Base-by-base conservation (phyloP, 2,113 vertebrate genomes). In the Sceloporus undulatus region DNA sequence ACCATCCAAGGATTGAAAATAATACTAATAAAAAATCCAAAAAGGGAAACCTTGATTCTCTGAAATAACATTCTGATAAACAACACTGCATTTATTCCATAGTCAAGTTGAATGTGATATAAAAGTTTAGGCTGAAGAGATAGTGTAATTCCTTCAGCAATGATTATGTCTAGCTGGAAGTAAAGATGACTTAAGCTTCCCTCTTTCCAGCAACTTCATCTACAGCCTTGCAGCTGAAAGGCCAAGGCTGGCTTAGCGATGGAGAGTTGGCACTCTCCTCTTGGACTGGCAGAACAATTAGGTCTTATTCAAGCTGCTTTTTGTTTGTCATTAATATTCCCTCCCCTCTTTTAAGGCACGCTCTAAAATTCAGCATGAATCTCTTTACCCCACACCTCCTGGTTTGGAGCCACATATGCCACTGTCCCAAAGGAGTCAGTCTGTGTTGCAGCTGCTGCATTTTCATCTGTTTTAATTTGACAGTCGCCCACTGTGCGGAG, bases 401-500 rank as follows among this genome's bases (percentile, higher is more conserved):
- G 59, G 18, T 76, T 82, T 62, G 59, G 79, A 90, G 79, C 89
- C 84, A 85, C 2, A 18, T 65, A 59, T 34, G 79, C 87, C 89
- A 89, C 79, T 93, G 84, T 92, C 92, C 94, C 11, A 0, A 87
- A 94, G 93, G 95, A 94, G 91, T 94, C 0, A 1, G 94, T 90
- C 93, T 96, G 94, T 90, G 91, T 94, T 94, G 95, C 95, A 95
- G 95, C 95, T 95, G 94, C 95, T 88, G 92, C 87, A 23, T 91
- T 95, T 96, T 88, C 85, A 82, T 38, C 76, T 93, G 86, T 89
- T 89, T 94, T 93, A 93, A 96, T 94, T 87, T 96, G 95, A 93
- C 96, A 94, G 96, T 95, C 95, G 94, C 96, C 96, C 94, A 93
- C 95, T 93, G 96, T 92, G 96, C 90, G 91, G 95, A 97, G 97